phyloP scores from a whole-genome alignment of 2,888 invertebrate species.

The Synanthedon tipuliformis region DNA sequence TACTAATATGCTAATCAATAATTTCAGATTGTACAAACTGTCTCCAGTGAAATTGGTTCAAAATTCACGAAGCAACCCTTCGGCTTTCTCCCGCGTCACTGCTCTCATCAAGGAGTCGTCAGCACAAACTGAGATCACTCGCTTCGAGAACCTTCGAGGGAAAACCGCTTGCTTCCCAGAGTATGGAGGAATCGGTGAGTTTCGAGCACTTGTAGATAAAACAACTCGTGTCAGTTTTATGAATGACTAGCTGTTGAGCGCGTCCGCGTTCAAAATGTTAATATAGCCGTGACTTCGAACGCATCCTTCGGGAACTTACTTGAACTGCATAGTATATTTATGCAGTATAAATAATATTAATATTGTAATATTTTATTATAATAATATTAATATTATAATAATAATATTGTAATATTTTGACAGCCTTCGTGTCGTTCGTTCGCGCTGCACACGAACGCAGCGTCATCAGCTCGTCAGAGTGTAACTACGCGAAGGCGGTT shows the following conservation, averaged over 20 bases:
- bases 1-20: background rate
- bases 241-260: too few species aligned
- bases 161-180: constrained; percentile 75
- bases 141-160: constrained; percentile 66
- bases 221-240: too few species aligned
- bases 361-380: too few species aligned
- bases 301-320: too few species aligned
- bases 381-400: too few species aligned
- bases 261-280: too few species aligned
- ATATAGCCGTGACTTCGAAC: too few species aligned
- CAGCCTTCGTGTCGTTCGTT: constrained; percentile 74
- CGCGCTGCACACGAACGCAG: constrained; percentile 59
- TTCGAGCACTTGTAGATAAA: too few species aligned
- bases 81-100: constrained; percentile 52
- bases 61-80: constrained; percentile 47
- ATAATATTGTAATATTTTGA: background rate
- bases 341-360: too few species aligned
- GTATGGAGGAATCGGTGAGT: constrained; percentile 73
- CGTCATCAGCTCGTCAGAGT: constrained; percentile 53
- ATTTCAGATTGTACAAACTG: constrained; percentile 65
- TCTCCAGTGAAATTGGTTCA: constrained; percentile 71
- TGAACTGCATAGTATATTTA: too few species aligned
- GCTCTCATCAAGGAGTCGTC: constrained; percentile 59
- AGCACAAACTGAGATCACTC: constrained; percentile 34
- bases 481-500: constrained; percentile 69